Conservation (phyloP, 2,888 invertebrate species). For the Heteromyza rotundicornis region DNA sequence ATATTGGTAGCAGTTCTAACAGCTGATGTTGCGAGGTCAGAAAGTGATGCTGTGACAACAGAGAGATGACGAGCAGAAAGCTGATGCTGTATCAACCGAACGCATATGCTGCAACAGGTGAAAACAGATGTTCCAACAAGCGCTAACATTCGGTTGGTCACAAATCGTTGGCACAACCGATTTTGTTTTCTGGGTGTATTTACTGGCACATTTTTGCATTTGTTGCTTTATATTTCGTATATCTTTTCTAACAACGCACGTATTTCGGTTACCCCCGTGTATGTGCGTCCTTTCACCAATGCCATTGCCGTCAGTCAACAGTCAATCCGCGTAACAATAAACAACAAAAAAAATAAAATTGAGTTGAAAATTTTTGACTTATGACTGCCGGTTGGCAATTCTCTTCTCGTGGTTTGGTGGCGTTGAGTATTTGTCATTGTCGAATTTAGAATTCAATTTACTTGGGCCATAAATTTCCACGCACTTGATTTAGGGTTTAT, state of each 20-base stretch:
- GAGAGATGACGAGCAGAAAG: too few relatives aligned
- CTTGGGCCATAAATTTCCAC: conserved; percentile 54
- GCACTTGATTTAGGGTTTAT: too few relatives aligned
- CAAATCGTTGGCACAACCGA: too few relatives aligned
- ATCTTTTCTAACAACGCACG: conserved; percentile 10
- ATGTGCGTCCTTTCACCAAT: background rate
- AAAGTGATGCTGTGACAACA: too few relatives aligned
- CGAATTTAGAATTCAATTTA: conserved; percentile 60
- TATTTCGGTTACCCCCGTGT: background rate
- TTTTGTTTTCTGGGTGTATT: too few relatives aligned
- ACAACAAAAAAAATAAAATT: background rate
- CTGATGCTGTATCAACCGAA: too few relatives aligned
- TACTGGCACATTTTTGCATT: too few relatives aligned
- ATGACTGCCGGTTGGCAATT: conserved; percentile 46
- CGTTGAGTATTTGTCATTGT: conserved; percentile 46
- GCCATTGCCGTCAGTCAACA: conserved; percentile 40
- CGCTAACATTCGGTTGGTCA: too few relatives aligned
- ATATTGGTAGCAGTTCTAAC: too few relatives aligned
- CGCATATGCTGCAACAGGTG: too few relatives aligned
- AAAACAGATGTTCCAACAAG: too few relatives aligned
- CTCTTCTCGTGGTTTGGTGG: background rate
- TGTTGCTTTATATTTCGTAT: background rate
- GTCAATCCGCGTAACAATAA: conserved; percentile 24
- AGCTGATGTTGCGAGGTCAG: too few relatives aligned
- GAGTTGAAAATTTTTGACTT: conserved; percentile 45